phyloP scores from a whole-genome alignment of 2,797 vertebrate genomes.

The Prionace glauca region DNA sequence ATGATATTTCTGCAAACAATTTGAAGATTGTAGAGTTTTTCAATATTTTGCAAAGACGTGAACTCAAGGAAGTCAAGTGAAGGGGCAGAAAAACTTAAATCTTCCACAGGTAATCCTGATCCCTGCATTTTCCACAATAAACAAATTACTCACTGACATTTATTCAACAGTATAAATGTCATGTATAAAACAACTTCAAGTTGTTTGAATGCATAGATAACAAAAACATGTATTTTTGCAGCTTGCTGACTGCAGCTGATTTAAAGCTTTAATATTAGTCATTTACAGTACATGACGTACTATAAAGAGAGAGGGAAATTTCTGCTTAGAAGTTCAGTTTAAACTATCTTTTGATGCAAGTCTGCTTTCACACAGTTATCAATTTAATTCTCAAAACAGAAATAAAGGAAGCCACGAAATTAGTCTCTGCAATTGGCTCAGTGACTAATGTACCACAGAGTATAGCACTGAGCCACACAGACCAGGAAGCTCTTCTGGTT shows the following conservation, averaged over 20 bases:
- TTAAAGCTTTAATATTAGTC: neutral
- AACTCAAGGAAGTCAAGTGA: neutral
- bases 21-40: neutral
- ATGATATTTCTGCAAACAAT: neutral
- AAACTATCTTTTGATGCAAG: neutral
- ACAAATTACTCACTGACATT: neutral
- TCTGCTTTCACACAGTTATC: neutral
- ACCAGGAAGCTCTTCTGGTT: neutral
- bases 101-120: neutral
- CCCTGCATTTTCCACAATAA: neutral
- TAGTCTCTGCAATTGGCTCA: neutral
- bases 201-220: neutral
- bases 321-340: neutral
- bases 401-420: neutral
- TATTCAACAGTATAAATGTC: neutral
- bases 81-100: neutral
- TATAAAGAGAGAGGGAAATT: neutral
- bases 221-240: neutral
- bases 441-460: neutral
- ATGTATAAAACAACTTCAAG: neutral
- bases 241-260: neutral
- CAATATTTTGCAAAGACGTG: neutral
- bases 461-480: neutral
- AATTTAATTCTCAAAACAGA: neutral
- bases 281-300: neutral